These are phyloP conservation scores for Rousettus madagascariensis DNA, from an alignment of 2,797 vertebrate species.

Conservation along the genomic window DNA sequence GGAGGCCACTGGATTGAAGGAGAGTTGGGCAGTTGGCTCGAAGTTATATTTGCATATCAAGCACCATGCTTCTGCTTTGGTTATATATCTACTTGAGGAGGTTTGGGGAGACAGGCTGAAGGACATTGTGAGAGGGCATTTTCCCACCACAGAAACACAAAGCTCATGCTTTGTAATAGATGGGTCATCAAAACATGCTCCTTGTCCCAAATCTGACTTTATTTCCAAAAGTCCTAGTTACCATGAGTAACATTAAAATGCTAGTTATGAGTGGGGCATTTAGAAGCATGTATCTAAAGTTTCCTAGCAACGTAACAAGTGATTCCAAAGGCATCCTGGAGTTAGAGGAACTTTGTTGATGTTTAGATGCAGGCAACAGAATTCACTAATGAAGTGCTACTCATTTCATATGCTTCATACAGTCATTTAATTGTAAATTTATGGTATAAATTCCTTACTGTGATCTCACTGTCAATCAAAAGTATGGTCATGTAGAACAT, in stretches of 20 bases:
- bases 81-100: background rate
- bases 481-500: background rate
- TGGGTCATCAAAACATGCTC: background rate
- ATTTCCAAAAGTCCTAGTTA: background rate
- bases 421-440: constrained; percentile 55
- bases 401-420: constrained; percentile 38
- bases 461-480: constrained; percentile 63
- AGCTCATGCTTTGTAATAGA: background rate
- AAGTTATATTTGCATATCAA: background rate
- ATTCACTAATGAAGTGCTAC: constrained; percentile 54
- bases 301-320: background rate
- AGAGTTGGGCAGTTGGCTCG: background rate
- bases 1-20: background rate
- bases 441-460: constrained; percentile 40
- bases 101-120: background rate
- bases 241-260: background rate
- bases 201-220: background rate
- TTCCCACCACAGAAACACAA: background rate
- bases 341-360: background rate
- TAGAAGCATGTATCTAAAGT: background rate
- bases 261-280: background rate
- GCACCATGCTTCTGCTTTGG: background rate
- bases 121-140: background rate
- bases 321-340: background rate
- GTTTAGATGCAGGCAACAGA: constrained; percentile 36